Evolutionary conservation across 2,888 invertebrate genomes (phyloP).

Genomic region (Thecophora atra): DNA sequence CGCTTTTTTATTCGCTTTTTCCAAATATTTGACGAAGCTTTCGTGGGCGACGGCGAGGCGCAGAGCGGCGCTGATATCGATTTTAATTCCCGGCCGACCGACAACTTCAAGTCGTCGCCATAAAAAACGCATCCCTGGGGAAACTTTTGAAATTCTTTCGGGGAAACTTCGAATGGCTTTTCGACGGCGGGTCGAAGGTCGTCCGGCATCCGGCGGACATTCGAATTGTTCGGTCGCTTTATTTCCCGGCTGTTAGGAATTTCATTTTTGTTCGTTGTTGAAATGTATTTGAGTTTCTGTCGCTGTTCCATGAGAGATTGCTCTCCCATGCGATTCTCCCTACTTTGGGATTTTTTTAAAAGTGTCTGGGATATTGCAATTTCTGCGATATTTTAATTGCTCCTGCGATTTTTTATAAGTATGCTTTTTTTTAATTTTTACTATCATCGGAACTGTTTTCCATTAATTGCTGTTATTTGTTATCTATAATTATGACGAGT

Average conservation of each 20-base stretch:
- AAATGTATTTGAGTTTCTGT: slow-evolving; percentile 11
- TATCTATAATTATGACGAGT: too few relatives aligned
- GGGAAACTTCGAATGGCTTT: slow-evolving; percentile 4
- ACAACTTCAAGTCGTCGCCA: too few relatives aligned
- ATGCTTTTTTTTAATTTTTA: neutral
- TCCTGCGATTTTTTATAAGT: too few relatives aligned
- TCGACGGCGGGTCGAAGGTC: neutral
- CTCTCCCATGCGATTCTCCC: too few relatives aligned
- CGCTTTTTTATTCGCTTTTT: neutral
- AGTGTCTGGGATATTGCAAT: too few relatives aligned
- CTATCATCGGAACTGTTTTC: neutral
- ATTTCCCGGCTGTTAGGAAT: slow-evolving; percentile 7
- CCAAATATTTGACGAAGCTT: slow-evolving; percentile 30
- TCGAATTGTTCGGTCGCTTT: slow-evolving; percentile 9
- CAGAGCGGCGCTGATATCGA: slow-evolving; percentile 12
- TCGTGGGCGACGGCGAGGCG: neutral
- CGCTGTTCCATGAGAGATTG: neutral
- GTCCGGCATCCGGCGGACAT: neutral
- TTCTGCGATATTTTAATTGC: too few relatives aligned
- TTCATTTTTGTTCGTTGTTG: slow-evolving; percentile 6
- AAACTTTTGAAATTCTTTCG: slow-evolving; percentile 22
- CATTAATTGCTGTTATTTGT: too few relatives aligned
- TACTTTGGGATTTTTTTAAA: too few relatives aligned
- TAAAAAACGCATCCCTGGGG: neutral
- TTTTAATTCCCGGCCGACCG: neutral